These are phyloP conservation scores for Xylocampa areola DNA, from an alignment of 2,888 invertebrate species.

Conservation along the genomic window DNA sequence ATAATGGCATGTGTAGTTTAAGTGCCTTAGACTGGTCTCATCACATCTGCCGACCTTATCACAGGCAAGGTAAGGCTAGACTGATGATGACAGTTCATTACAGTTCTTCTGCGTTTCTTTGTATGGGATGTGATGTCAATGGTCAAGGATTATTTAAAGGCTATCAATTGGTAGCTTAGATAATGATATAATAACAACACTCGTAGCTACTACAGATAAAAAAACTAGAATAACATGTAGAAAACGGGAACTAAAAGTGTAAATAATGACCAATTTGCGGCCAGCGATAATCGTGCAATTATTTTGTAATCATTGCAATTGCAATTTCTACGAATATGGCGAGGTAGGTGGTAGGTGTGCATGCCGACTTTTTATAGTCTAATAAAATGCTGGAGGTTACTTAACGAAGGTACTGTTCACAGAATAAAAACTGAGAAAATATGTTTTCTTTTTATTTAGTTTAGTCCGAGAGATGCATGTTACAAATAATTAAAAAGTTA, in stretches of 20 bases:
- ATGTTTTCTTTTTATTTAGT: too few species aligned
- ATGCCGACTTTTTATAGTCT: too few species aligned
- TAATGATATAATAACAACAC: constrained; percentile 40
- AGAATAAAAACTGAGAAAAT: too few species aligned
- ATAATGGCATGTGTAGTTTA: too few species aligned
- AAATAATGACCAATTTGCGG: constrained; percentile 50
- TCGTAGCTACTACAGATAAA: constrained; percentile 39
- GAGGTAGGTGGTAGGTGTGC: constrained; percentile 4
- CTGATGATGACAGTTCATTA: constrained; percentile 3
- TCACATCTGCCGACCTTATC: neutral
- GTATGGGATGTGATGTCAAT: constrained; percentile 14
- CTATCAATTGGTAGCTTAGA: constrained; percentile 21
- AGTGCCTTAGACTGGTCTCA: too few species aligned
- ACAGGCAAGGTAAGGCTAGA: neutral
- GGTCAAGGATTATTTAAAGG: constrained; percentile 10
- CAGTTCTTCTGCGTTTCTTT: neutral
- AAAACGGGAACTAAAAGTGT: constrained; percentile 53
- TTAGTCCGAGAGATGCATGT: too few species aligned
- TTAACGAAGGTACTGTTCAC: too few species aligned
- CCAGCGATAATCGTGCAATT: constrained; percentile 56
- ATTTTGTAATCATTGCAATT: constrained; percentile 56
- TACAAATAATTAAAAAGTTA: too few species aligned
- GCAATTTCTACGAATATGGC: constrained; percentile 51
- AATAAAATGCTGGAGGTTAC: too few species aligned
- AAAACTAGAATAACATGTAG: constrained; percentile 47